phyloP scores from a whole-genome alignment of 2,888 invertebrate species.

The Melanotus villosus region DNA sequence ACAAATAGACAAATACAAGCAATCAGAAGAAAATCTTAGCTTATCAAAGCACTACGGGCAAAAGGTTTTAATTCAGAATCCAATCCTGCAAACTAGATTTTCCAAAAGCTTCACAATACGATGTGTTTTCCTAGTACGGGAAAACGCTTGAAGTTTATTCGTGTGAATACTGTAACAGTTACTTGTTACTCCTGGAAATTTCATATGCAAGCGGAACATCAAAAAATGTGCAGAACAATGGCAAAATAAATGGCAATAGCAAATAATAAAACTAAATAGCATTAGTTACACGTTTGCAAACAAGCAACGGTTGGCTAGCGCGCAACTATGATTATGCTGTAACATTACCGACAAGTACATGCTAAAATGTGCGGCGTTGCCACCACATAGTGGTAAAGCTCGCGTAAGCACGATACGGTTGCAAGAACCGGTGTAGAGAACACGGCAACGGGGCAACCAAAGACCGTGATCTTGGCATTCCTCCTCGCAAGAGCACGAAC shows the following conservation, averaged over 20 bases:
- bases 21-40: no score
- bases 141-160: no score
- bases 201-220: neutral
- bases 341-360: conserved; percentile 52
- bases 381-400: conserved; percentile 51
- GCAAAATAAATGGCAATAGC: neutral
- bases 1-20: no score
- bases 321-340: conserved; percentile 57
- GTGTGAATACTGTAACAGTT: no score
- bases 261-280: conserved; percentile 15
- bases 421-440: conserved; percentile 52
- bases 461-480: conserved; percentile 67
- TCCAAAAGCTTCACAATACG: no score
- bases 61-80: no score
- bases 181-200: no score
- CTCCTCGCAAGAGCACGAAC: conserved; percentile 52
- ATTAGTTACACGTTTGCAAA: conserved; percentile 41
- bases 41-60: no score
- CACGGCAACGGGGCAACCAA: conserved; percentile 58
- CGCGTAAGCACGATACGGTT: conserved; percentile 50
- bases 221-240: neutral
- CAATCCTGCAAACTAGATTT: no score
- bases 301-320: conserved; percentile 52
- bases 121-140: no score
- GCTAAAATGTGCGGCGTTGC: conserved; percentile 50